Evolutionary conservation across 2,888 invertebrate species (phyloP).

Genomic region (Periphyllus acericola): DNA sequence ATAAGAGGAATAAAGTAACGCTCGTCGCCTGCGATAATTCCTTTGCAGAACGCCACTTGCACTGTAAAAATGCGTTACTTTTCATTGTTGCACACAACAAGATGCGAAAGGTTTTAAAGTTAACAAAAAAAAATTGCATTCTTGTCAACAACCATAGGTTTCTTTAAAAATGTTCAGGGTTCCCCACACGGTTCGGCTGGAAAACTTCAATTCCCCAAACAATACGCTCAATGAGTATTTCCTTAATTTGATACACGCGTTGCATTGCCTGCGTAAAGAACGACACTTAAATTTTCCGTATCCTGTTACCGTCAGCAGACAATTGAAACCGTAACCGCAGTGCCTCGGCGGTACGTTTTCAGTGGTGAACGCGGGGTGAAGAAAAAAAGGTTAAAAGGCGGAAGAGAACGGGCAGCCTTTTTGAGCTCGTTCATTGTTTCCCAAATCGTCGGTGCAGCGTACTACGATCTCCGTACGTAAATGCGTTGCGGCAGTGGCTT

Average conservation of each 20-base stretch:
- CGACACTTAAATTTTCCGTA: background rate
- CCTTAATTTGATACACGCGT: background rate
- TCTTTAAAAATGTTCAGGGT: background rate
- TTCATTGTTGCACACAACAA: background rate
- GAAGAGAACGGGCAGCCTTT: background rate
- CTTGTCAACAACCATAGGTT: background rate
- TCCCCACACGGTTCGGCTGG: background rate
- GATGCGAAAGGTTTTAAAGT: background rate
- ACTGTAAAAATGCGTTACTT: slow-evolving; percentile 3
- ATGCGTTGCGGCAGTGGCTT: background rate
- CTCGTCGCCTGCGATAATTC: background rate
- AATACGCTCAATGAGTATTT: background rate
- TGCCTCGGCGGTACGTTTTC: background rate
- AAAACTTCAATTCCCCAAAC: background rate
- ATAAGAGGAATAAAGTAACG: background rate
- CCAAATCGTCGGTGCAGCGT: background rate
- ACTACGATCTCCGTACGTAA: background rate
- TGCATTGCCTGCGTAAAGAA: background rate
- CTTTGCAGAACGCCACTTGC: background rate
- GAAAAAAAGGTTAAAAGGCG: background rate
- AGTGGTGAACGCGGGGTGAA: background rate
- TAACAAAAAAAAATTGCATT: background rate
- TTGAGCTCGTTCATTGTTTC: background rate
- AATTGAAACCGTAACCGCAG: background rate
- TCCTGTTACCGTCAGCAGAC: background rate